phyloP scores from a whole-genome alignment of 2,888 invertebrate genomes.

The Cryptocephalus primarius region DNA sequence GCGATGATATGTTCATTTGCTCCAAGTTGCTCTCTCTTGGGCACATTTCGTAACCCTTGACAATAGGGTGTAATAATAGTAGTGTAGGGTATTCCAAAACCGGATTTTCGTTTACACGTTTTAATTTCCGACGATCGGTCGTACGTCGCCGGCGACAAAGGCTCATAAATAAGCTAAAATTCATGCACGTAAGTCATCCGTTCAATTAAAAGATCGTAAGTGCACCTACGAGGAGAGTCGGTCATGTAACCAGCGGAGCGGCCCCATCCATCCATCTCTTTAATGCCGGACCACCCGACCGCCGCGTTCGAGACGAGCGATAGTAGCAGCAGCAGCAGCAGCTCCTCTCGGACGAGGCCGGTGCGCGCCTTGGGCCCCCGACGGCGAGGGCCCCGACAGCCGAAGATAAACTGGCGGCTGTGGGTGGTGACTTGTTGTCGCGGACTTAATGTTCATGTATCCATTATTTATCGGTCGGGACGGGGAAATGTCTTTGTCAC shows the following conservation, averaged over 20 bases:
- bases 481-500: not conserved
- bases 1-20: too few relatives aligned
- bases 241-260: slow-evolving; percentile 24
- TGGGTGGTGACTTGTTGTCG: slow-evolving; percentile 38
- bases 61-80: too few relatives aligned
- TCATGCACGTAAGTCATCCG: slow-evolving; percentile 1
- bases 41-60: too few relatives aligned
- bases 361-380: not conserved
- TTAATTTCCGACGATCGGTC: too few relatives aligned
- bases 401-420: slow-evolving; percentile 35
- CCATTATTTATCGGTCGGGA: not conserved
- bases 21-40: too few relatives aligned
- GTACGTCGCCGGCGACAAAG: too few relatives aligned
- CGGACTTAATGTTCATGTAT: slow-evolving; percentile 28
- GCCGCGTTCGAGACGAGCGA: slow-evolving; percentile 25
- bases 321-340: not conserved
- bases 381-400: slow-evolving; percentile 29
- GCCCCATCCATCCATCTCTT: slow-evolving; percentile 28
- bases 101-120: too few relatives aligned
- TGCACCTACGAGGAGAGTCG: slow-evolving; percentile 16
- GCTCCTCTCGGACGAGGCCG: too few relatives aligned
- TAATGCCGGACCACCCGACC: slow-evolving; percentile 30
- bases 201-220: slow-evolving; percentile 21
- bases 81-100: too few relatives aligned
- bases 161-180: too few relatives aligned